These are phyloP conservation scores for Drosophila melanogaster DNA, from an alignment of 1,140 invertebrate species.

Conservation along the genomic window DNA sequence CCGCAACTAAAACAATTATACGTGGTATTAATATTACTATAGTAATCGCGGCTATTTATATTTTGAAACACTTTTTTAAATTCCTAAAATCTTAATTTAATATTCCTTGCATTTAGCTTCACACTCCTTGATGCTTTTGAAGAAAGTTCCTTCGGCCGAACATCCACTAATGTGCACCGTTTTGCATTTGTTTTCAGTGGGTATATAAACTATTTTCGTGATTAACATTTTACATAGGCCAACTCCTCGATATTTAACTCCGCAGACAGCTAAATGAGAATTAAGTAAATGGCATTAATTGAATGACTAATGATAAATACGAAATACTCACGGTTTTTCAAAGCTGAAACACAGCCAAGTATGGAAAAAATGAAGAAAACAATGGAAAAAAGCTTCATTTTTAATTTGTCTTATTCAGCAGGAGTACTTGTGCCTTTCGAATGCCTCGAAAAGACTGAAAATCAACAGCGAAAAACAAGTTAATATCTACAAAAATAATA, in stretches of 20 bases:
- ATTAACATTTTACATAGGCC: conserved; percentile 2
- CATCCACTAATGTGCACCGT: background rate
- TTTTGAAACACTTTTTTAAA: too few relatives aligned
- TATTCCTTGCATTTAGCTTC: background rate
- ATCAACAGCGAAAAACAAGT: background rate
- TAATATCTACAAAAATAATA: background rate
- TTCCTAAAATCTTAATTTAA: too few relatives aligned
- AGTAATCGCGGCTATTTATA: too few relatives aligned
- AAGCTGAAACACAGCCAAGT: background rate
- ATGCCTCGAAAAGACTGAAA: background rate
- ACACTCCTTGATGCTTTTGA: background rate
- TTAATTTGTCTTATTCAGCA: too few relatives aligned
- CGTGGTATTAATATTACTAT: too few relatives aligned
- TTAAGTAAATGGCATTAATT: background rate
- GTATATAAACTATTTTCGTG: background rate
- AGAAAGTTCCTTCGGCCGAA: conserved; percentile 2
- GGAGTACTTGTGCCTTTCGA: background rate
- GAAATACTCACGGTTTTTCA: background rate
- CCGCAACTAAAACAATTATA: too few relatives aligned
- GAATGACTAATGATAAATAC: background rate
- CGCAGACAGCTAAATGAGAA: background rate
- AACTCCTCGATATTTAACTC: background rate
- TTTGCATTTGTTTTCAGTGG: background rate
- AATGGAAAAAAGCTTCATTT: background rate
- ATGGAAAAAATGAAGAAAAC: background rate